Evolutionary conservation across 2,797 vertebrate genomes (phyloP).

Genomic region (Miichthys miiuy): DNA sequence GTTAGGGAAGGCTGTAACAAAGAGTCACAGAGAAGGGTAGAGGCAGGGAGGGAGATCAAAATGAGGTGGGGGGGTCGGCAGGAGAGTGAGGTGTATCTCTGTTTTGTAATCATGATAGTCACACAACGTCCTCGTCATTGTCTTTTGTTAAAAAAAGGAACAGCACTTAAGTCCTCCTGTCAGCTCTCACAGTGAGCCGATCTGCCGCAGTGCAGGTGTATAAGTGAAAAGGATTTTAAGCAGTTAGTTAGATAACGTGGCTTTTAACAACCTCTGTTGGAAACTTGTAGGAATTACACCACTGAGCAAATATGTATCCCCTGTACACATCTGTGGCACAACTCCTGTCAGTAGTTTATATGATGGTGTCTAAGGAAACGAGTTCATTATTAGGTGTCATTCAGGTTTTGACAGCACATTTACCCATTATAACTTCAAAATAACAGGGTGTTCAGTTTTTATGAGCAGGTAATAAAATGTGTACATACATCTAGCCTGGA

Average conservation of each 20-base stretch:
- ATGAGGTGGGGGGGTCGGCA: background rate
- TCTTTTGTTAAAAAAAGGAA: background rate
- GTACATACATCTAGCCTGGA: background rate
- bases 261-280: conserved; percentile 41
- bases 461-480: conserved; percentile 20
- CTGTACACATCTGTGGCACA: background rate
- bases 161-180: background rate
- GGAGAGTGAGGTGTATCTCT: background rate
- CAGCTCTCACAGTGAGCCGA: background rate
- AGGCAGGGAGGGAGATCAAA: background rate
- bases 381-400: background rate
- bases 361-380: background rate
- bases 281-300: conserved; percentile 34
- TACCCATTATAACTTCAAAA: background rate
- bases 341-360: background rate
- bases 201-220: conserved; percentile 51
- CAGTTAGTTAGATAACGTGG: background rate
- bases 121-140: background rate
- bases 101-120: background rate
- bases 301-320: background rate
- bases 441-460: background rate
- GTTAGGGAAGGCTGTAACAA: conserved; percentile 22
- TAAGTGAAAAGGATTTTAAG: conserved; percentile 8
- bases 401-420: background rate
- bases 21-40: background rate